Evolutionary conservation across 2,888 invertebrate species (phyloP).

Genomic region (Tricholauxania praeusta): DNA sequence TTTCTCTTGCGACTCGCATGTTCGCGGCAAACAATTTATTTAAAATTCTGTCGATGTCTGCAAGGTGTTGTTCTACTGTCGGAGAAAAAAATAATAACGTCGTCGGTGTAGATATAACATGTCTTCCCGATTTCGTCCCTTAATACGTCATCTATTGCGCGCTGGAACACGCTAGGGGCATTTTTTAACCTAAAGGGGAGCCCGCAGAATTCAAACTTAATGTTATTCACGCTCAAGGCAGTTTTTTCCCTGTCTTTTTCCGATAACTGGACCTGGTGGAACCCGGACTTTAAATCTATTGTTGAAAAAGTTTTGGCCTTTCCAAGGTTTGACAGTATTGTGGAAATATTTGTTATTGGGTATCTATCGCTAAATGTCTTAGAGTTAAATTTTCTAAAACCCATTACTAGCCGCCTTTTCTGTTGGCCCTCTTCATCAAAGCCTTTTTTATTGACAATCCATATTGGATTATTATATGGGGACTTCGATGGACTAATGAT

Average conservation of each 20-base stretch:
- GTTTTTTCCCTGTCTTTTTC: conserved; percentile 37
- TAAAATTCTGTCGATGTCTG: neutral
- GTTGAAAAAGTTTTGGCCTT: conserved; percentile 32
- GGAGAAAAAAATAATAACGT: conserved; percentile 18
- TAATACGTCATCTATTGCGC: conserved; percentile 39
- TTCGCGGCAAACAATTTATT: conserved; percentile 5
- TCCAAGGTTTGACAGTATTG: conserved; percentile 31
- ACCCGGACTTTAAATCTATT: conserved; percentile 33
- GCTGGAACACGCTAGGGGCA: conserved; percentile 37
- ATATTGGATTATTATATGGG: neutral
- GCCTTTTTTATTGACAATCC: conserved; percentile 28
- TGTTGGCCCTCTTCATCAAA: conserved; percentile 26
- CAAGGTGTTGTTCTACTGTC: conserved; percentile 1
- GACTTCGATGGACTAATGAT: no score
- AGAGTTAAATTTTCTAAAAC: conserved; percentile 20
- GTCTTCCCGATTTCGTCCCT: conserved; percentile 36
- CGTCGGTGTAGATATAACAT: conserved; percentile 36
- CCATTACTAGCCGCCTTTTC: conserved; percentile 32
- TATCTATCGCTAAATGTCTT: conserved; percentile 1
- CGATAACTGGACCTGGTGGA: conserved; percentile 26
- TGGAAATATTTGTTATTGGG: conserved; percentile 17
- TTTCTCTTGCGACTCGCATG: conserved; percentile 33
- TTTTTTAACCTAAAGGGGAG: conserved; percentile 28
- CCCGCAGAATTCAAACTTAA: conserved; percentile 40
- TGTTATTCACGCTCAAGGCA: conserved; percentile 29